Evolutionary conservation across 2,888 invertebrate species (phyloP), one percentile per base, ranked within the genome.

Genomic region (Pristionchus maxplancki): DNA sequence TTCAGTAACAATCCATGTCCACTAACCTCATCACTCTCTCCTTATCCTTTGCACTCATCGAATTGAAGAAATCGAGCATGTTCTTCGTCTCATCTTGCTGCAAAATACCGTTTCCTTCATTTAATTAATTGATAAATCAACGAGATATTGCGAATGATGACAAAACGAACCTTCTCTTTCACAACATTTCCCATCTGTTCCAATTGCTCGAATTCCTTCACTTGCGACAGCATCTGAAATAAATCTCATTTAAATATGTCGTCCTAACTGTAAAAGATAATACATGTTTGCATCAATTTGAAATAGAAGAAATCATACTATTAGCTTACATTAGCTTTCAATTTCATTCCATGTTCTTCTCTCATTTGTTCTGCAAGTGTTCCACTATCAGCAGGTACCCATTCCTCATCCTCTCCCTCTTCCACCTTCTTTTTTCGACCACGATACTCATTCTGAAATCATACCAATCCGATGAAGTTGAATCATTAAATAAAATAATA

Each of bases 341-440:
- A 89, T 83, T 90, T 89, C 44, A 94, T 90, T 67, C 94, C 94
- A 89, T 94, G 94, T 81, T 94, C 94, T 87, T 94, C 94, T 40
- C 90, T 88, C 94, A 94, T 95, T 48, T 93, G 92, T 58, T 91
- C 91, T 2, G 92, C 91, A 82, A 94, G 89, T 83, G 93, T 91
- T 9, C 89, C 90, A 87, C 90, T 90, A 83, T 93, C 92, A 48
- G 92, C 88, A 20, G 89, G 87, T 6, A 90, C 89, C 91, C 91
- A 92, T 81, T 92, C 93, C 6, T 92, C 93, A n/a, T 91, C 91
- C 4, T 90, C 90, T 4, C 91, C 90, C 48, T 81, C 88, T n/a
- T 85, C 86, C 34, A 62, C 84, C 48, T 78, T 64, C 64, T 78
- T 85, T 64, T 85, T 62, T 0, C 82, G 53, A 53, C 44, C 78